phyloP scores from a whole-genome alignment of 2,797 vertebrate species.

The Poeciliopsis turneri region DNA sequence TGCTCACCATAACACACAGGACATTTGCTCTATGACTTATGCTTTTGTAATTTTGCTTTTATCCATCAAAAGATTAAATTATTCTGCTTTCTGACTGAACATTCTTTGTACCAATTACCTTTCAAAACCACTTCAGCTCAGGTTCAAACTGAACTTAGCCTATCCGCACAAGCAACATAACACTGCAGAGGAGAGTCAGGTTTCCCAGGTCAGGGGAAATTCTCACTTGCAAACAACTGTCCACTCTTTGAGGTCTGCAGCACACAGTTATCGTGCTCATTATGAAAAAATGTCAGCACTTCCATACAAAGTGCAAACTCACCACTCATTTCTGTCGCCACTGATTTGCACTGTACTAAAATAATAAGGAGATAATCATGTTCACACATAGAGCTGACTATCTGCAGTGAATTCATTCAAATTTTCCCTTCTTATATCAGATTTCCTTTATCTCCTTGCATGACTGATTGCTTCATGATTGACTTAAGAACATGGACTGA shows the following conservation, averaged over 20 bases:
- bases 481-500: neutral
- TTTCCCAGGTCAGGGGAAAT: constrained; percentile 1
- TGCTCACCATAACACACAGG: neutral
- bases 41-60: neutral
- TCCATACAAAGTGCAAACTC: neutral
- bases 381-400: neutral
- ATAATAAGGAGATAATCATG: neutral
- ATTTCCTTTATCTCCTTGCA: neutral
- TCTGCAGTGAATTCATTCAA: constrained; percentile 1
- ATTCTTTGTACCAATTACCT: neutral
- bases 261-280: neutral
- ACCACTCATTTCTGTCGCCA: neutral
- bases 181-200: neutral
- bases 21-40: neutral
- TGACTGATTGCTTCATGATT: neutral
- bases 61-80: neutral
- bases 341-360: neutral
- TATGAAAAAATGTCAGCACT: constrained; percentile 1
- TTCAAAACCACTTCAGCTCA: neutral
- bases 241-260: neutral
- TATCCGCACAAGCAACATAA: neutral
- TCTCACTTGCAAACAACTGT: neutral
- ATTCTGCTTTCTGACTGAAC: neutral
- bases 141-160: neutral
- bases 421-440: neutral